A percentile compares a stretch with the other conserved stretches of the same genome.
Conservation (phyloP, 2,113 vertebrate genomes). For the Callionymus lyra region DNA sequence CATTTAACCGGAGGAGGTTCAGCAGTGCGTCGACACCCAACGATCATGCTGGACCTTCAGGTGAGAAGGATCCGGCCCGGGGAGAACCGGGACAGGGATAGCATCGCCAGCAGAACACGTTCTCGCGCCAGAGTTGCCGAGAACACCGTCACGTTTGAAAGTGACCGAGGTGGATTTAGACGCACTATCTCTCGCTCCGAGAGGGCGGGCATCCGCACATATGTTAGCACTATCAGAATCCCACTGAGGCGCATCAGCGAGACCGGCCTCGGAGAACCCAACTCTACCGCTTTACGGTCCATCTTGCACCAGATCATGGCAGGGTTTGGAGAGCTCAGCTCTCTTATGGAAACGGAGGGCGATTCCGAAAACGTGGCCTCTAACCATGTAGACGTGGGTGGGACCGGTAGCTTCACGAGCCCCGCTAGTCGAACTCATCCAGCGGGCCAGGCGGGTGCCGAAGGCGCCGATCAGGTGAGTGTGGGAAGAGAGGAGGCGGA, state of each 20-base stretch:
- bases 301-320: constrained; percentile 92
- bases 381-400: constrained; percentile 30
- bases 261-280: constrained; percentile 80
- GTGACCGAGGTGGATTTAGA: constrained; percentile 81
- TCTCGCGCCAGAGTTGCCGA: constrained; percentile 80
- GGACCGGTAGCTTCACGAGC: constrained; percentile 21
- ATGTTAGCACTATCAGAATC: constrained; percentile 86
- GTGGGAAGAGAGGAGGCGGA: constrained; percentile 35
- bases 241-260: constrained; percentile 83
- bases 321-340: constrained; percentile 87
- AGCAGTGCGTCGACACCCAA: constrained; percentile 74
- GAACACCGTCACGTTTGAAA: constrained; percentile 85
- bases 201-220: constrained; percentile 81
- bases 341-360: constrained; percentile 85
- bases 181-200: constrained; percentile 84
- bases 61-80: constrained; percentile 85
- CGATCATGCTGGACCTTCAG: constrained; percentile 88
- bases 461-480: constrained; percentile 35
- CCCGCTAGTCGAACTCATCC: constrained; percentile 37
- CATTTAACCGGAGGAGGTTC: constrained; percentile 50
- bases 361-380: constrained; percentile 67
- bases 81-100: constrained; percentile 83
- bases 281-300: constrained; percentile 81
- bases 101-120: constrained; percentile 85
- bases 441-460: constrained; percentile 28